Evolutionary conservation across 2,113 vertebrate genomes (phyloP).

Genomic region (Misgurnus anguillicaudatus): DNA sequence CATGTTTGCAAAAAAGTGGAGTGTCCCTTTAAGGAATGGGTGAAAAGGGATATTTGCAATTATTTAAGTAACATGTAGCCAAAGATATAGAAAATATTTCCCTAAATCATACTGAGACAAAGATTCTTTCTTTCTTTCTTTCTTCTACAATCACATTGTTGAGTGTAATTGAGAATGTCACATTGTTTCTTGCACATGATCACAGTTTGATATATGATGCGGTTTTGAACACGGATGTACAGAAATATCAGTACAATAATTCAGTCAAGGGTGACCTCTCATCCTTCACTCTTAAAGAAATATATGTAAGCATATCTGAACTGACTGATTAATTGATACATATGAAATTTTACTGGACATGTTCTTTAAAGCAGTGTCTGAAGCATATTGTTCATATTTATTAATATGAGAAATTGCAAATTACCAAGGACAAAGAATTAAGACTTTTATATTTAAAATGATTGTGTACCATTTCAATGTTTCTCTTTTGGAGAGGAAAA

Average conservation of each 20-base stretch:
- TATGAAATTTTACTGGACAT: neutral
- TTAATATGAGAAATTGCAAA: conserved; percentile 30
- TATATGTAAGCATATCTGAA: conserved; percentile 7
- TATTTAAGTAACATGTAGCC: neutral
- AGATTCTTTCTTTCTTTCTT: neutral
- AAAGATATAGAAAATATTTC: conserved; percentile 24
- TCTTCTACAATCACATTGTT: neutral
- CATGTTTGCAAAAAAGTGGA: too few species aligned
- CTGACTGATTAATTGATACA: neutral
- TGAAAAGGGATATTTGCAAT: neutral
- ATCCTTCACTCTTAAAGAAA: neutral
- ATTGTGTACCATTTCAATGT: conserved; percentile 19
- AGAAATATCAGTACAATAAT: neutral
- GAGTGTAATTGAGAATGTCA: too few species aligned
- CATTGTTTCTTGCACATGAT: neutral
- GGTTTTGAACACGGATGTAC: neutral
- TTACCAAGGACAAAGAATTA: neutral
- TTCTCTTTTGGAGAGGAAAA: conserved; percentile 41
- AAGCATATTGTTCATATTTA: conserved; percentile 35
- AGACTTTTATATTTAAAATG: conserved; percentile 1
- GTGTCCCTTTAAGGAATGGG: too few species aligned
- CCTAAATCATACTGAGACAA: neutral
- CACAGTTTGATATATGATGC: neutral
- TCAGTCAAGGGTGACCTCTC: conserved; percentile 29
- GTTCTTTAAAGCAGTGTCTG: conserved; percentile 17